Conservation (phyloP, 30 jellyfish, hydroid and myxozoan genomes). For the Turritopsis dohrnii region DNA sequence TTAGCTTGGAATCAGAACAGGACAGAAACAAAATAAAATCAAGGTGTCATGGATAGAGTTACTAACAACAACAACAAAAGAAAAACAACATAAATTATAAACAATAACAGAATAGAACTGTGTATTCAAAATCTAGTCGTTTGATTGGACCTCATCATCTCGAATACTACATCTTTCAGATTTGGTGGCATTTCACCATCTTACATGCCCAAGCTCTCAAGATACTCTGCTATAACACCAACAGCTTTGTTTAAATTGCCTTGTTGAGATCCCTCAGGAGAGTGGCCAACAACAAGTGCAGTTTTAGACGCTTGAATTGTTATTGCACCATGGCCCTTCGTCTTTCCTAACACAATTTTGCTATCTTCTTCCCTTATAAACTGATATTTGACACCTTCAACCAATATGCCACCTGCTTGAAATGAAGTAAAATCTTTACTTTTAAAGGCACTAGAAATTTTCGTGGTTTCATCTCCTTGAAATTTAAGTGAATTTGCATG, state of each 20-base stretch:
- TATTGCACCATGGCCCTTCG: conserved; percentile 72
- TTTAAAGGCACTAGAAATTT: conserved; percentile 33
- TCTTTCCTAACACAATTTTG: conserved; percentile 45
- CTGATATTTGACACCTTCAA: conserved; percentile 69
- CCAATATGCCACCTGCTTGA: conserved; percentile 51
- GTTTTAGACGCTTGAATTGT: conserved; percentile 47
- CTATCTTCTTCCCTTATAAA: conserved; percentile 52
- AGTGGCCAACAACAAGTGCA: conserved; percentile 59
- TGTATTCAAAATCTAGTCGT: no score
- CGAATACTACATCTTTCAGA: neutral
- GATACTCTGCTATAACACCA: conserved; percentile 39
- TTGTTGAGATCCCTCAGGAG: conserved; percentile 75
- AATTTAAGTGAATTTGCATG: conserved; percentile 43
- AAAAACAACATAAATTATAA: neutral
- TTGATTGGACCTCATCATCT: no score
- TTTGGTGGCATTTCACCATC: neutral
- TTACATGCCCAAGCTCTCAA: conserved; percentile 35
- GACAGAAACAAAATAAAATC: neutral
- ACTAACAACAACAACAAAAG: neutral
- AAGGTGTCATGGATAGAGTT: neutral
- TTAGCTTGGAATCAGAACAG: neutral
- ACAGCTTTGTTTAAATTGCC: conserved; percentile 67
- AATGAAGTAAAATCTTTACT: conserved; percentile 9
- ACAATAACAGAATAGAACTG: neutral
- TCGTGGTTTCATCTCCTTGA: conserved; percentile 33